phyloP scores from a whole-genome alignment of 2,113 vertebrate genomes.

The Calyptomena viridis region DNA sequence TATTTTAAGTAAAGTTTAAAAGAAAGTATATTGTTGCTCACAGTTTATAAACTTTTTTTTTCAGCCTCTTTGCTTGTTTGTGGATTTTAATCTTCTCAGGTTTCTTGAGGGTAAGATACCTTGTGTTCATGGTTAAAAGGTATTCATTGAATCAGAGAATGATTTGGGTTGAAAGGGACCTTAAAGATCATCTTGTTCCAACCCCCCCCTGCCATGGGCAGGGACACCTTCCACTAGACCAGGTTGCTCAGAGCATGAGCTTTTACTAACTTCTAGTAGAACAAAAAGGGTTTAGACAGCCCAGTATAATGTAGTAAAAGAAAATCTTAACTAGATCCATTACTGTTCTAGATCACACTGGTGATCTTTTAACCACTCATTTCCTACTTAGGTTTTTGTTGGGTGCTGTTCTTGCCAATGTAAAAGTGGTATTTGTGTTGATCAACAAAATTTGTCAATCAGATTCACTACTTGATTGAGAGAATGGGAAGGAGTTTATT shows the following conservation, averaged over 20 bases:
- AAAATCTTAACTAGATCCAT: background rate
- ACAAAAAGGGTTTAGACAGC: background rate
- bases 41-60: background rate
- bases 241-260: background rate
- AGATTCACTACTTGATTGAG: background rate
- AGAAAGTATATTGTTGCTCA: background rate
- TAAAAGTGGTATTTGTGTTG: background rate
- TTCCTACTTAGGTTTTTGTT: background rate
- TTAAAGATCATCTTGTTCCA: background rate
- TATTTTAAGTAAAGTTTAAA: background rate
- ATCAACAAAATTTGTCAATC: background rate
- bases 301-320: background rate
- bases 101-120: constrained; percentile 84
- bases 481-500: background rate
- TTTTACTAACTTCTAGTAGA: background rate
- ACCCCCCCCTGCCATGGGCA: rapidly evolving
- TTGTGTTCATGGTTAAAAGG: background rate
- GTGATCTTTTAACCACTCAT: background rate
- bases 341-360: background rate
- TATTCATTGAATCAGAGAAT: background rate
- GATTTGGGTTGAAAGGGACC: background rate
- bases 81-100: constrained; percentile 88
- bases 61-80: constrained; percentile 87
- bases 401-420: background rate
- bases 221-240: background rate